Base-by-base conservation (phyloP, 2,113 vertebrate genomes). In the Otocyon megalotis region DNA sequence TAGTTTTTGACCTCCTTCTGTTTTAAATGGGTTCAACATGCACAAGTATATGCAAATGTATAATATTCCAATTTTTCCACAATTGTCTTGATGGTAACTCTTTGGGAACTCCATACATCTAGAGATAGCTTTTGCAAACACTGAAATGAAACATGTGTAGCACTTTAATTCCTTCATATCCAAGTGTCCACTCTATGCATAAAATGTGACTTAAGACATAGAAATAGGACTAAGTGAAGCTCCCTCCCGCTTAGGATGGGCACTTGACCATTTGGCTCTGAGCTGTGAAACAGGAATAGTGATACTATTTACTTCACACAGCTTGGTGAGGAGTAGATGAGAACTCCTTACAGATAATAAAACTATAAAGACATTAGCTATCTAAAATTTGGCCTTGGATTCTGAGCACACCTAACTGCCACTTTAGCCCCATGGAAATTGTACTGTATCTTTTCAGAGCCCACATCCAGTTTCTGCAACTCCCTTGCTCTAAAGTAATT, bases 301-400 rank as follows among this genome's bases (percentile, higher is more conserved):
- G 5, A 30, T 50, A 22, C 32, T 81, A 8, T 22, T 69, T 84
- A 14, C 20, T 35, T 96, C 9, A 53, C 4, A 67, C 0, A 2
- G 48, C 50, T 69, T n/a, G 35, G 15, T 30, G 24, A 93, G 20
- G 48, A 74, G 5, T 24, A 17, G 67, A 54, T 15, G 53, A 60
- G 67, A 76, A 37, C 22, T 43, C 65, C 85, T 82, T 53, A 5
- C 28, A 82, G 79, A 81, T 11, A n/a, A 43, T 77, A 71, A 30
- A 63, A 37, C 17, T 74, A 63, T 87, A 76, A 95, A 97, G 90
- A 92, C 54, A 63, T 90, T 58, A 65, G 32, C 81, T 53, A 76
- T 37, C 48, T 95, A 83, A 92, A 30, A 76, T 81, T 71, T 90
- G 92, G 56, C 37, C 58, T 72, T 95, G 65, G 54, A 71, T 58